phyloP scores from a whole-genome alignment of 2,113 vertebrate genomes.

The Diadophis punctatus region DNA sequence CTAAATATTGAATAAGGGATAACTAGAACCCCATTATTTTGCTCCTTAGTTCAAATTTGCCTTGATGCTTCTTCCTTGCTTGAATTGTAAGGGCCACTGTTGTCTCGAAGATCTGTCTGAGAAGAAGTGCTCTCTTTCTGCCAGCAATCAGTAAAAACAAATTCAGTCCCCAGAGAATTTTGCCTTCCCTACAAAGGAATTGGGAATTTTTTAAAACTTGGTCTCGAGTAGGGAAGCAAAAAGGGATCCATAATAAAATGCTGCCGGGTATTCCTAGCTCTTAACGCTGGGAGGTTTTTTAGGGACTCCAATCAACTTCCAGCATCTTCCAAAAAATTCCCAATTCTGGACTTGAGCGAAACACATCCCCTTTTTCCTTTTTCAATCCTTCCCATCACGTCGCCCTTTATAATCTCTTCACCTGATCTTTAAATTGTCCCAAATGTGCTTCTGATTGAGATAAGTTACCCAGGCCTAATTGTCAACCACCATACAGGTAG shows the following conservation, averaged over 20 bases:
- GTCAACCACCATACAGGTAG: background rate
- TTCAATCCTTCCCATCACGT: background rate
- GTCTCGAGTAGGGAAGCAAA: background rate
- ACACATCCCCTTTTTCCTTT: background rate
- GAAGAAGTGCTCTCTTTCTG: background rate
- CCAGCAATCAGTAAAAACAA: background rate
- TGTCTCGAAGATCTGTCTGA: background rate
- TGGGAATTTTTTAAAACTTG: background rate
- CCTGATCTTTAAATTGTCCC: background rate
- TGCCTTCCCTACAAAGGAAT: background rate
- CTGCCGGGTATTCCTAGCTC: background rate
- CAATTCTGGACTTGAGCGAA: background rate
- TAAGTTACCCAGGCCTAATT: background rate
- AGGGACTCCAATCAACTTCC: background rate
- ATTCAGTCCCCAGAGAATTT: background rate
- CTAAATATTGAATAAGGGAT: background rate
- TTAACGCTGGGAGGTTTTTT: background rate
- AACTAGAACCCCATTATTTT: background rate
- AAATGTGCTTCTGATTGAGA: background rate
- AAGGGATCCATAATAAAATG: background rate
- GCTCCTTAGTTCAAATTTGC: background rate
- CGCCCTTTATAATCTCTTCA: background rate
- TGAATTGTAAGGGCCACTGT: background rate
- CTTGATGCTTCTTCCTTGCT: background rate
- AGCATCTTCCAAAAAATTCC: background rate